A percentile compares a stretch with the other conserved stretches of the same genome.
Conservation (phyloP, 2,113 vertebrate species). For the Dicaeum eximium region DNA sequence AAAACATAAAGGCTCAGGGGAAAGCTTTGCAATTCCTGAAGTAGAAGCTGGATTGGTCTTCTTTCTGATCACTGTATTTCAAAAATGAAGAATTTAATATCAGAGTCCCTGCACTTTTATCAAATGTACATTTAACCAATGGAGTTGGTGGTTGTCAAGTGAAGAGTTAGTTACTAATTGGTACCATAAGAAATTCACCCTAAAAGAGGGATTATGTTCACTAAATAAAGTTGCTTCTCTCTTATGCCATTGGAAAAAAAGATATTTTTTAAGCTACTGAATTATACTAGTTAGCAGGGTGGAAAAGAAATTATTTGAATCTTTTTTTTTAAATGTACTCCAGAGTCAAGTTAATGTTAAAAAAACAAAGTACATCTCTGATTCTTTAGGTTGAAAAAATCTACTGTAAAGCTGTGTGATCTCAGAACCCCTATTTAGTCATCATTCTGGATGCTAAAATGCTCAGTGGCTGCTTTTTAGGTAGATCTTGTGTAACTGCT, state of each 20-base stretch:
- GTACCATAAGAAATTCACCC: neutral
- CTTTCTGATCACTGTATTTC: neutral
- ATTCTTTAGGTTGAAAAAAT: neutral
- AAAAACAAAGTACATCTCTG: neutral
- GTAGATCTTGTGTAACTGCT: neutral
- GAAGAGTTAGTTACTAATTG: neutral
- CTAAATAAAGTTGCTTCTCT: neutral
- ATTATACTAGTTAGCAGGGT: neutral
- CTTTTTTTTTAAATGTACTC: neutral
- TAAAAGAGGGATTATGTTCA: neutral
- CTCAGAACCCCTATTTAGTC: neutral
- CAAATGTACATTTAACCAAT: neutral
- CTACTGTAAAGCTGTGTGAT: neutral
- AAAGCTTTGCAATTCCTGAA: neutral
- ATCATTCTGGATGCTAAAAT: neutral
- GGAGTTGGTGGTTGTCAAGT: neutral
- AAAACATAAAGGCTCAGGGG: neutral
- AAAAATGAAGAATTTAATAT: neutral
- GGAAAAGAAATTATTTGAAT: neutral
- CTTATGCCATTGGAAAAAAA: neutral
- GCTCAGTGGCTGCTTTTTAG: neutral
- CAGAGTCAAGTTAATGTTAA: neutral
- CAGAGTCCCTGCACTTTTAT: neutral
- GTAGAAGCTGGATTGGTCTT: neutral
- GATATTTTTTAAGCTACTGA: neutral